Percentiles rank a stretch among this genome's conserved stretches.
These are phyloP conservation scores for Monodelphis domestica DNA, from an alignment of 2,797 vertebrate genomes.

Conservation along the genomic window DNA sequence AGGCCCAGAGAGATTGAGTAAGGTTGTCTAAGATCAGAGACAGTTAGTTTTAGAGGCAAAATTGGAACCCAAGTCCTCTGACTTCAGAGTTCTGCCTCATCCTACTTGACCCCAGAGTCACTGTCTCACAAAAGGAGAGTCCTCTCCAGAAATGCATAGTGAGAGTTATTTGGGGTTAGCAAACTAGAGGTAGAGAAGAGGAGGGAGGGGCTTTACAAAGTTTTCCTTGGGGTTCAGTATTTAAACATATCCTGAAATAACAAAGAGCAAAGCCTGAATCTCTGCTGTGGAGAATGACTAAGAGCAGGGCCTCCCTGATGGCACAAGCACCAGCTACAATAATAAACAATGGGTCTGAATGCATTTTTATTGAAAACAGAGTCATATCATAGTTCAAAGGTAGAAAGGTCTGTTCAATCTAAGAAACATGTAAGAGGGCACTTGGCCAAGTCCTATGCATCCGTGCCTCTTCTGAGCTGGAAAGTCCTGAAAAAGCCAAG, in stretches of 20 bases:
- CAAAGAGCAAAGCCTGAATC: background rate
- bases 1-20: background rate
- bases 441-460: background rate
- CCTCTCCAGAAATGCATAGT: background rate
- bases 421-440: background rate
- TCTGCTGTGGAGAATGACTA: background rate
- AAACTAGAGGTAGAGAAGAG: background rate
- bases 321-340: background rate
- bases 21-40: background rate
- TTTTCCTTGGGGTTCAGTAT: background rate
- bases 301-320: background rate
- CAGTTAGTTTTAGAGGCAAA: background rate
- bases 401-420: background rate
- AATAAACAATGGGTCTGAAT: background rate
- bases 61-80: background rate
- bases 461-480: background rate
- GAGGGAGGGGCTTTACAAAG: background rate
- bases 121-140: background rate
- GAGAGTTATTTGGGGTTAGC: background rate
- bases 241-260: constrained; percentile 6
- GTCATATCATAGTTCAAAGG: background rate
- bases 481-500: background rate
- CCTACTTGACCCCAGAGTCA: background rate
- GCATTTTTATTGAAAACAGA: background rate
- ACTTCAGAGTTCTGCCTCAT: background rate